phyloP scores from a whole-genome alignment of 2,797 vertebrate genomes.

The Karalla daura region DNA sequence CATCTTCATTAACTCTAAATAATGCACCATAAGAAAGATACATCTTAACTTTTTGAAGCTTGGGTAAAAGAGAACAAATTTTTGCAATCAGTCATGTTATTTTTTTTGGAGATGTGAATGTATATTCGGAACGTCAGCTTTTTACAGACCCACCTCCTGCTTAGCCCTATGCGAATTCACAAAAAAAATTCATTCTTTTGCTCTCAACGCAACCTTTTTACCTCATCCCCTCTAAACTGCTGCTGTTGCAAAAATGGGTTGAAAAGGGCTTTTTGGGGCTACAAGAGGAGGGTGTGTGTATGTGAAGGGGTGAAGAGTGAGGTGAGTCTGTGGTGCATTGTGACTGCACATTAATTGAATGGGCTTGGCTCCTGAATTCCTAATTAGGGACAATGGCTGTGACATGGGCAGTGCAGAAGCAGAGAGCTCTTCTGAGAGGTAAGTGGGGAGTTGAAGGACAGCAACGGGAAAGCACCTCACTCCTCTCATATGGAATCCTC shows the following conservation, averaged over 20 bases:
- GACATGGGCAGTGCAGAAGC: slow-evolving; percentile 65
- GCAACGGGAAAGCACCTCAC: slow-evolving; percentile 67
- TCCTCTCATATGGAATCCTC: slow-evolving; percentile 66
- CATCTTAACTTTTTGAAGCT: no score
- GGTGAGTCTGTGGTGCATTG: slow-evolving; percentile 66
- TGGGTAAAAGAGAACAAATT: no score
- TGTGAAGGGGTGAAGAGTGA: slow-evolving; percentile 64
- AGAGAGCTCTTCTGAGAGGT: slow-evolving; percentile 77
- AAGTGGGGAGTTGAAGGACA: slow-evolving; percentile 81
- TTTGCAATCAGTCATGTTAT: background rate
- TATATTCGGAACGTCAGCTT: background rate
- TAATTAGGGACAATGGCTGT: slow-evolving; percentile 81
- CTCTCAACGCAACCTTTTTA: slow-evolving; percentile 39
- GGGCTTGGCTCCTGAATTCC: slow-evolving; percentile 70
- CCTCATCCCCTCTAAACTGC: slow-evolving; percentile 29
- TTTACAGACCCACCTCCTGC: slow-evolving; percentile 17
- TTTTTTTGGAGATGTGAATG: background rate
- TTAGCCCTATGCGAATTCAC: slow-evolving; percentile 22
- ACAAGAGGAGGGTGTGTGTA: slow-evolving; percentile 37
- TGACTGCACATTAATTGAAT: slow-evolving; percentile 77
- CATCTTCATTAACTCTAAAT: slow-evolving; percentile 44
- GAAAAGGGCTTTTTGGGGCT: slow-evolving; percentile 61
- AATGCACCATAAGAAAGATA: slow-evolving; percentile 22
- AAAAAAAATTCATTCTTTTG: slow-evolving; percentile 11
- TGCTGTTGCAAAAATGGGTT: slow-evolving; percentile 39